Conservation (phyloP, 2,888 invertebrate species). For the Eugnorisma glareosa region DNA sequence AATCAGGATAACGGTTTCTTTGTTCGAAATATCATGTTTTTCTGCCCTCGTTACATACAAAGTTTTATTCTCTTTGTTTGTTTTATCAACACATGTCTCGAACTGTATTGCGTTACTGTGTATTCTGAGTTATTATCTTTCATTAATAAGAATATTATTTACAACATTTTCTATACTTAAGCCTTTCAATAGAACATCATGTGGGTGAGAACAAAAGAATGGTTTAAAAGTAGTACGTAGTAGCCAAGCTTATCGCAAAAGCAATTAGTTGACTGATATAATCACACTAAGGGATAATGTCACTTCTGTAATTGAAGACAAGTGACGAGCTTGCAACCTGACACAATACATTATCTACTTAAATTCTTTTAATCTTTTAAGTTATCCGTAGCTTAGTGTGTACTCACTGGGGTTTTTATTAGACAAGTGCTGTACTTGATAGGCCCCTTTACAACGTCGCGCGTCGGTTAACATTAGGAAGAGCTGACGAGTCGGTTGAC, state of each 20-base stretch:
- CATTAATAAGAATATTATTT: conserved; percentile 17
- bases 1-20: conserved; percentile 63
- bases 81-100: conserved; percentile 32
- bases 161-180: not conserved
- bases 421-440: not conserved
- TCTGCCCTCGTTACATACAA: conserved; percentile 51
- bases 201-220: conserved; percentile 4
- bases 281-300: not conserved
- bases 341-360: not conserved
- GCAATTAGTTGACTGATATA: conserved; percentile 28
- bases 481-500: not conserved
- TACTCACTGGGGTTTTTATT: not conserved
- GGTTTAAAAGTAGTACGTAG: not conserved
- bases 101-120: conserved; percentile 16
- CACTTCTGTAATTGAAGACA: conserved; percentile 11
- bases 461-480: not conserved
- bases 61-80: conserved; percentile 57
- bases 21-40: conserved; percentile 57
- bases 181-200: not conserved
- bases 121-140: conserved; percentile 18
- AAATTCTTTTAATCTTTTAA: not conserved
- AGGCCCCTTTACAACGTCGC: not conserved
- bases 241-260: conserved; percentile 17
- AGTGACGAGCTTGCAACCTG: not conserved
- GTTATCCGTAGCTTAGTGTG: not conserved